Percentiles rank a stretch among this genome's conserved stretches.
Conservation (phyloP, 1,140 invertebrate species). For the Catajapyx aquilonaris region DNA sequence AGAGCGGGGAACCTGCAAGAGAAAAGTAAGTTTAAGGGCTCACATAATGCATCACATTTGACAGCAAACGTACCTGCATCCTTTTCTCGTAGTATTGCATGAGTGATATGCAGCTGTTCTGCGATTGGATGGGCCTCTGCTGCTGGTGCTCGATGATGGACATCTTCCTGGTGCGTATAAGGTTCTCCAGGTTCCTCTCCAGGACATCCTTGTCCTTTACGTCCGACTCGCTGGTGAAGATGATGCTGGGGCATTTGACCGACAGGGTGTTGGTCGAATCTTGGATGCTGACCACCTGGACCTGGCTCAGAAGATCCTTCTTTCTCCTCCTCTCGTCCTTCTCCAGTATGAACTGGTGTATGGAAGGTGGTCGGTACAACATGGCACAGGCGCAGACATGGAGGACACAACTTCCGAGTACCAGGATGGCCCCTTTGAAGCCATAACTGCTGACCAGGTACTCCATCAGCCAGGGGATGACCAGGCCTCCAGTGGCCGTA, state of each 20-base stretch:
- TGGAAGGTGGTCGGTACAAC: slow-evolving; percentile 34
- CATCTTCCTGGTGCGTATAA: too few relatives aligned
- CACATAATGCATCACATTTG: too few relatives aligned
- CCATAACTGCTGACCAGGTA: slow-evolving; percentile 38
- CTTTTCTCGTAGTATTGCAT: too few relatives aligned
- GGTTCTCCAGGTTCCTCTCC: too few relatives aligned
- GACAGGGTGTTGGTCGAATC: neutral
- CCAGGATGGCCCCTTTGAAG: slow-evolving; percentile 44
- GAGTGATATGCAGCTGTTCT: too few relatives aligned
- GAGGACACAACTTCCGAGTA: slow-evolving; percentile 53
- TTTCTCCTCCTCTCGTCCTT: neutral
- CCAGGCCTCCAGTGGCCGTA: slow-evolving; percentile 52
- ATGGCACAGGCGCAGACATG: slow-evolving; percentile 50
- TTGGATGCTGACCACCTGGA: neutral
- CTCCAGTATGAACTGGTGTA: slow-evolving; percentile 12
- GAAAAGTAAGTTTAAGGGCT: too few relatives aligned
- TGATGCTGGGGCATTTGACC: neutral
- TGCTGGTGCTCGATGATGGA: too few relatives aligned
- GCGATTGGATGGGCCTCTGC: too few relatives aligned
- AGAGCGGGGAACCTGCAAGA: too few relatives aligned
- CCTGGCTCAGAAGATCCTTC: slow-evolving; percentile 2
- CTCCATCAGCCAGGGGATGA: slow-evolving; percentile 51
- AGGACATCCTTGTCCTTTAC: too few relatives aligned
- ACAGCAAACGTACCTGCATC: too few relatives aligned
- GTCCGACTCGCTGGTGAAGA: slow-evolving; percentile 3